phyloP scores from a whole-genome alignment of 1,140 invertebrate genomes.

The Argopecten irradians region DNA sequence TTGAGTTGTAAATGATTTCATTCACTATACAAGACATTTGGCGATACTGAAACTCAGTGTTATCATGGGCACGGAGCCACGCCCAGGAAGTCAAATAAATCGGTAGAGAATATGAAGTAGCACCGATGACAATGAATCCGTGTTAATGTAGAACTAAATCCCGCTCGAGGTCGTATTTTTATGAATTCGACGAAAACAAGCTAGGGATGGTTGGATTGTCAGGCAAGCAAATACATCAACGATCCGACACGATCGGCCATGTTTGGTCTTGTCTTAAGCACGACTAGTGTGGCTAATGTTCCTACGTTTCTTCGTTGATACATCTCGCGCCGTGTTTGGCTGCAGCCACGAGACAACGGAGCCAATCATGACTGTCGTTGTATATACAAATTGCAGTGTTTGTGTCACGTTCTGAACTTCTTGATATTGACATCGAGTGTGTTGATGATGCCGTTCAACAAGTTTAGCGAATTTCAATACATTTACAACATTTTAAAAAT shows the following conservation, averaged over 20 bases:
- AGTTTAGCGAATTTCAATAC: too few relatives aligned
- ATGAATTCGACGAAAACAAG: not conserved
- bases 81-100: not conserved
- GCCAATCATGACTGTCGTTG: not conserved
- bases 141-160: not conserved
- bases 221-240: not conserved
- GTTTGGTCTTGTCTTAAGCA: not conserved
- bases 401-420: not conserved
- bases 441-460: too few relatives aligned
- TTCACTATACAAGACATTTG: not conserved
- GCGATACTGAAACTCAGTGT: not conserved
- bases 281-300: not conserved
- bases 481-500: too few relatives aligned
- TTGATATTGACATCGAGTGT: not conserved
- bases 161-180: not conserved
- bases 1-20: not conserved
- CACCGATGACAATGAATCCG: not conserved
- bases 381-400: not conserved
- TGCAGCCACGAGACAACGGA: not conserved
- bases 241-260: not conserved
- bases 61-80: not conserved
- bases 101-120: not conserved
- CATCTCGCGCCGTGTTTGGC: not conserved
- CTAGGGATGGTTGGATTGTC: not conserved
- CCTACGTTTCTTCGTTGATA: not conserved